Conservation (phyloP, 2,797 vertebrate species). For the Loris lydekkerianus region DNA sequence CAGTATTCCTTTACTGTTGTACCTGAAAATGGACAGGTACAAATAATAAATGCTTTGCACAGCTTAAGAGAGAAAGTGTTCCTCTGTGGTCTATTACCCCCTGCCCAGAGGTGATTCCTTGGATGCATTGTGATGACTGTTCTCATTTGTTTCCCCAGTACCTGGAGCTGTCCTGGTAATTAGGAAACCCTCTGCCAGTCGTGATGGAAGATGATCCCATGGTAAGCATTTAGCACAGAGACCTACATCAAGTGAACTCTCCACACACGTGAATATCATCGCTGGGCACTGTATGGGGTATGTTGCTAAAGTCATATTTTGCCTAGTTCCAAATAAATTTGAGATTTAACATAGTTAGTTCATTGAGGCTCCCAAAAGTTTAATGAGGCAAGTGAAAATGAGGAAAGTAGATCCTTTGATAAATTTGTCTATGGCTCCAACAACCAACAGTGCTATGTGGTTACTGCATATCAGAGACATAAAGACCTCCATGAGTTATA, state of each 20-base stretch:
- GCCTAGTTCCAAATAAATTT: background rate
- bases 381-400: background rate
- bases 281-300: no score
- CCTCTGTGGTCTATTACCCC: background rate
- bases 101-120: background rate
- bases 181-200: background rate
- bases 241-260: background rate
- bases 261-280: rapidly evolving
- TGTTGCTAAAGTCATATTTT: background rate
- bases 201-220: background rate
- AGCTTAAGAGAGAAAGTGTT: background rate
- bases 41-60: background rate
- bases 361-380: background rate
- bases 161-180: background rate
- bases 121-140: no score
- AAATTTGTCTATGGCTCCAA: background rate
- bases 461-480: background rate
- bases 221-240: background rate
- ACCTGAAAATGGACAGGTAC: background rate
- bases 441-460: background rate
- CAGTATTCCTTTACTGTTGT: background rate
- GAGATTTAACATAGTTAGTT: background rate
- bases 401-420: background rate
- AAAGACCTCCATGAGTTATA: background rate
- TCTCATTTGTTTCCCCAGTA: background rate